Conservation (phyloP, 2,888 invertebrate species). For the Candidula unifasciata region DNA sequence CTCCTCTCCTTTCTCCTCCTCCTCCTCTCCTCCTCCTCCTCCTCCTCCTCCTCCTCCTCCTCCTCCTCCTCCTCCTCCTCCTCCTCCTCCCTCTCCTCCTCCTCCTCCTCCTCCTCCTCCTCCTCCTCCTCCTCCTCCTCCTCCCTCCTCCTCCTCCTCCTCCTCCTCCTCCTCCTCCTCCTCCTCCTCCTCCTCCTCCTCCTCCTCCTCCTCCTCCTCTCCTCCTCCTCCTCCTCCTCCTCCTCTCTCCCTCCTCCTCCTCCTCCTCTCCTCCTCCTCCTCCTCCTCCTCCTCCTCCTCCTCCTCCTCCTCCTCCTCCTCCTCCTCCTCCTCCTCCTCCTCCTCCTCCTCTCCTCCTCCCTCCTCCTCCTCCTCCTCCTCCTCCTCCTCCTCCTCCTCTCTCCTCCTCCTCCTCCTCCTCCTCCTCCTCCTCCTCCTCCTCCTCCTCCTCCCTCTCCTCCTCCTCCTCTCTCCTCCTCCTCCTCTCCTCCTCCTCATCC, state of each 20-base stretch:
- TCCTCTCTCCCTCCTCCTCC: neutral
- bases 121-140: conserved; percentile 12
- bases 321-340: neutral
- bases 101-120: neutral
- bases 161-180: neutral
- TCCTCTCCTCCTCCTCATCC: too few species aligned
- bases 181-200: neutral
- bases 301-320: neutral
- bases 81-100: neutral
- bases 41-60: neutral
- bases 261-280: neutral
- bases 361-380: neutral
- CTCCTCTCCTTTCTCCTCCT: neutral
- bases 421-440: neutral
- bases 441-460: neutral
- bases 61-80: neutral
- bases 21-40: neutral
- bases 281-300: neutral
- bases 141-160: neutral
- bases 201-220: neutral
- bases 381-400: neutral
- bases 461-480: neutral
- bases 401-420: neutral
- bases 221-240: neutral
- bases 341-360: neutral